Conservation (phyloP, 1,140 invertebrate species). For the Drosophila nasuta region DNA sequence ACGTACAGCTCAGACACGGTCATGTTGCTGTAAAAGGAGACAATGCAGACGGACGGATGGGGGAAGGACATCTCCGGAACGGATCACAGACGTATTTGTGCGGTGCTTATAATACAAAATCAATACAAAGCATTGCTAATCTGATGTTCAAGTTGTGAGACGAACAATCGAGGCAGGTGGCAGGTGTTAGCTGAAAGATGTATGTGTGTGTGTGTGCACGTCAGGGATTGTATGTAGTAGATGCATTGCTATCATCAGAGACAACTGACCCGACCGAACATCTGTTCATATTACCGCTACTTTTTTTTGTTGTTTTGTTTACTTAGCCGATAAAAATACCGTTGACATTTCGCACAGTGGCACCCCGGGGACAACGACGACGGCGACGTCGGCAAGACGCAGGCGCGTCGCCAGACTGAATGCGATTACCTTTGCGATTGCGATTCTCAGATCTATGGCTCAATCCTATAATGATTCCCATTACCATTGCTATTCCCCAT, state of each 20-base stretch:
- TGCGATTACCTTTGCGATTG: constrained; percentile 2
- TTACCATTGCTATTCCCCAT: constrained; percentile 44
- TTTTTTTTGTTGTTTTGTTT: constrained; percentile 35
- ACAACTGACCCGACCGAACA: background rate
- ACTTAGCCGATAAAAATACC: constrained; percentile 72
- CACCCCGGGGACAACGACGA: constrained; percentile 15
- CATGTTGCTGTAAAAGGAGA: constrained; percentile 1
- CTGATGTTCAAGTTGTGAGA: constrained; percentile 14
- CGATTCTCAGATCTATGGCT: constrained; percentile 32
- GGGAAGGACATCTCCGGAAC: background rate
- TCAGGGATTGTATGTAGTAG: background rate
- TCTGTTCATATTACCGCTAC: constrained; percentile 37
- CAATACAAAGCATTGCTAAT: constrained; percentile 62
- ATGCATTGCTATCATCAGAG: constrained; percentile 25
- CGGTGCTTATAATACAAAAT: constrained; percentile 54
- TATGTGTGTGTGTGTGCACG: background rate
- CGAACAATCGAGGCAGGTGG: background rate
- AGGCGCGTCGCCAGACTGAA: constrained; percentile 45
- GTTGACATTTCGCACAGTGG: constrained; percentile 67
- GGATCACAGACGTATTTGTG: constrained; percentile 40
- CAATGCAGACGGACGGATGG: background rate
- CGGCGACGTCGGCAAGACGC: background rate
- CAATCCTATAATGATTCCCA: constrained; percentile 31
- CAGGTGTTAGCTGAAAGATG: background rate
- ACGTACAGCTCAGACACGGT: constrained; percentile 20